phyloP scores from a whole-genome alignment of 2,797 vertebrate species.

The Arctocebus calabarensis region DNA sequence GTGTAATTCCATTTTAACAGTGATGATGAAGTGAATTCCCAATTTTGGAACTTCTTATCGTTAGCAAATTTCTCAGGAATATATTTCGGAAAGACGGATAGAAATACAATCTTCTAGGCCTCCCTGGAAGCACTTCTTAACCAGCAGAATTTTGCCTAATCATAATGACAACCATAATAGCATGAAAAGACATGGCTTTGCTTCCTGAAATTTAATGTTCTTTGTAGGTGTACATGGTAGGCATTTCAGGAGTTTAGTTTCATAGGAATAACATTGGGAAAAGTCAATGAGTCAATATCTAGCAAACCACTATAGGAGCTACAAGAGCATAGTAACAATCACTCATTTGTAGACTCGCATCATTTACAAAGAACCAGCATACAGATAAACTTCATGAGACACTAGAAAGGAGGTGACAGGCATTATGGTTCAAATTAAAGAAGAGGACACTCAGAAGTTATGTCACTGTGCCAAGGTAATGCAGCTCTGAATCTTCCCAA shows the following conservation, averaged over 20 bases:
- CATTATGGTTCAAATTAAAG: neutral
- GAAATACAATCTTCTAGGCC: neutral
- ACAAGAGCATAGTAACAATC: neutral
- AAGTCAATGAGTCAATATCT: neutral
- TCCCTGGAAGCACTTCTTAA: neutral
- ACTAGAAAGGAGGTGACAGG: neutral
- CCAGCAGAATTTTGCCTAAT: constrained; percentile 7
- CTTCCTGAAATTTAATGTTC: neutral
- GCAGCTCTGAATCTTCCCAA: neutral
- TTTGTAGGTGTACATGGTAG: neutral
- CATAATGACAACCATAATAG: neutral
- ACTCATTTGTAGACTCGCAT: neutral
- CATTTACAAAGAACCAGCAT: neutral
- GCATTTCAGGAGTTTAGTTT: neutral
- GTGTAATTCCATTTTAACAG: neutral
- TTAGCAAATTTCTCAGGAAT: neutral
- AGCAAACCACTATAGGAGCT: neutral
- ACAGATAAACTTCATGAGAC: neutral
- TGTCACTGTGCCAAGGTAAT: neutral
- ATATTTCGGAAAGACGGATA: neutral
- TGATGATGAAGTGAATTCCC: neutral
- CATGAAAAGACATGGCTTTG: constrained; percentile 2
- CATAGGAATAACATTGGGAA: neutral
- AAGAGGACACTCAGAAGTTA: neutral
- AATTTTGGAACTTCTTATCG: constrained; percentile 15